A percentile compares a stretch with the other conserved stretches of the same genome.
Evolutionary conservation across 2,888 invertebrate genomes (phyloP).

Genomic region (Oegoconia quadripuncta): DNA sequence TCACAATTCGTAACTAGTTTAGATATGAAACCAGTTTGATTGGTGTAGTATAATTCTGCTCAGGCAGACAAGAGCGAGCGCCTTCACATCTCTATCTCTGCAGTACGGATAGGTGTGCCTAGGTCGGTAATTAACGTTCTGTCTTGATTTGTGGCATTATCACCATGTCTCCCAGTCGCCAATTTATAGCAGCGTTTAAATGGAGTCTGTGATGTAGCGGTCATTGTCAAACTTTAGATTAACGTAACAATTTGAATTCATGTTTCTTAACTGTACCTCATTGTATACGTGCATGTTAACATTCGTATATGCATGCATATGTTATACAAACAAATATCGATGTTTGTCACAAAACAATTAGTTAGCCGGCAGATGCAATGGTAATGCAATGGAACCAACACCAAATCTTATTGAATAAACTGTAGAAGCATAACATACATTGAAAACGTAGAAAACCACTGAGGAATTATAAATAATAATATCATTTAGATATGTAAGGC

Average conservation of each 20-base stretch:
- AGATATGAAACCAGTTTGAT: conserved; percentile 34
- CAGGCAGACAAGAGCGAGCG: conserved; percentile 27
- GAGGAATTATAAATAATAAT: no score
- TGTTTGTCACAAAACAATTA: no score
- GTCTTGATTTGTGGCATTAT: conserved; percentile 63
- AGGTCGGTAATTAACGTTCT: conserved; percentile 49
- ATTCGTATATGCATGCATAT: not conserved
- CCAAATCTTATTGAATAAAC: no score
- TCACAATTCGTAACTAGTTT: conserved; percentile 33
- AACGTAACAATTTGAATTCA: not conserved
- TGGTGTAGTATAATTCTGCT: conserved; percentile 26
- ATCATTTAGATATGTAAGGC: no score
- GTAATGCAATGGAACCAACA: no score
- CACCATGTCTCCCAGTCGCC: conserved; percentile 43
- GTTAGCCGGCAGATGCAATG: no score
- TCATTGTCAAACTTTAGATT: conserved; percentile 19
- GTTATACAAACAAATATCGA: no score
- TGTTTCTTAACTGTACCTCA: no score
- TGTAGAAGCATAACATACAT: no score
- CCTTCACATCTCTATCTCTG: conserved; percentile 30
- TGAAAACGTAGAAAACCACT: no score
- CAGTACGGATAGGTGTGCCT: conserved; percentile 22
- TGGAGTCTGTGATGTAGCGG: conserved; percentile 29
- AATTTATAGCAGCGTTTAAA: conserved; percentile 52
- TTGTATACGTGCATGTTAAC: not conserved